Percentiles rank a stretch among this genome's conserved stretches.
Evolutionary conservation across 2,113 vertebrate species (phyloP).

Genomic region (Tychaedon coryphoeus): DNA sequence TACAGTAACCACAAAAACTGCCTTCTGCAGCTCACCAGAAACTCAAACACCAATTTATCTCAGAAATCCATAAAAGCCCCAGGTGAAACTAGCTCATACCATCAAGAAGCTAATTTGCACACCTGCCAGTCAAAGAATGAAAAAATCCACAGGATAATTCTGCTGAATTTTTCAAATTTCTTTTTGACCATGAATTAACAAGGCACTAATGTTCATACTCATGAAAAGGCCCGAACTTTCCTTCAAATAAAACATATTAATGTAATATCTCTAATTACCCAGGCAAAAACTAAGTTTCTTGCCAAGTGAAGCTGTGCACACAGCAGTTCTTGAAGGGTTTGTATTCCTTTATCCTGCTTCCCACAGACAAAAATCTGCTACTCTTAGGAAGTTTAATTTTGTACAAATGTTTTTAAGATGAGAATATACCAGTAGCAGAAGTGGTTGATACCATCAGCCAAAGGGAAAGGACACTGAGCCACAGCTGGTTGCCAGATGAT

Average conservation of each 20-base stretch:
- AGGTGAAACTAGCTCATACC: neutral
- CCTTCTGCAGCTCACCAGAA: neutral
- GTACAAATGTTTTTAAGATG: neutral
- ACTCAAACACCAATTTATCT: neutral
- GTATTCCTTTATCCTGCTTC: neutral
- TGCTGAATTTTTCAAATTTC: neutral
- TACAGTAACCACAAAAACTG: neutral
- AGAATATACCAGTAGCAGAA: neutral
- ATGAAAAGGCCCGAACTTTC: neutral
- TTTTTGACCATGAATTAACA: neutral
- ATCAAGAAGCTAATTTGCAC: neutral
- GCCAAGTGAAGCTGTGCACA: neutral
- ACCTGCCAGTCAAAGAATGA: neutral
- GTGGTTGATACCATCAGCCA: neutral
- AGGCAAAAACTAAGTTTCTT: neutral
- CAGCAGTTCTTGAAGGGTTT: neutral
- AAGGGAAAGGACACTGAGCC: neutral
- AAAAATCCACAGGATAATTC: neutral
- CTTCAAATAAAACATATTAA: neutral
- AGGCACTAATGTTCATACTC: neutral
- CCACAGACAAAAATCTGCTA: neutral
- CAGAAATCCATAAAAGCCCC: neutral
- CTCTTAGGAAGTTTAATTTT: neutral
- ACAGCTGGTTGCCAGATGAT: neutral
- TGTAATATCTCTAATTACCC: neutral